Base-by-base conservation (phyloP, 2,797 vertebrate species). In the Garrulus glandarius region DNA sequence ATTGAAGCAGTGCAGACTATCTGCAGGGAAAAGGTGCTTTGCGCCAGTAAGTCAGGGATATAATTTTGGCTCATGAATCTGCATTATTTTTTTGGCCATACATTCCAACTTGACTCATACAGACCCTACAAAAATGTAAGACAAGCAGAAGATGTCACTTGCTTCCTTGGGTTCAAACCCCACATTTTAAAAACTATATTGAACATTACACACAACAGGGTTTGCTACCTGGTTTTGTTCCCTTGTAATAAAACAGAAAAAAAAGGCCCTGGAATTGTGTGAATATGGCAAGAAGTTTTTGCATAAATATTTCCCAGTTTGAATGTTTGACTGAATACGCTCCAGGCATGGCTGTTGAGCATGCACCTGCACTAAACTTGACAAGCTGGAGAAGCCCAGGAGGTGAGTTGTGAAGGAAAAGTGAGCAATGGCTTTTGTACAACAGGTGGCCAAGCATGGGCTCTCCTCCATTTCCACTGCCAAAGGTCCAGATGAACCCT, bases 361-460 rank as follows among this genome's bases (percentile, higher is more conserved):
- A 22, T 29, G 67, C 50, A 59, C 49, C 37, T 65, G 74, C 59
- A 55, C 39, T 47, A 21, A 71, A 67, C 23, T 22, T 88, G 75
- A 64, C 76, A 77, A 86, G 61, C 41, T 81, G 70, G 50, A 63
- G 67, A 82, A 93, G 43, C 55, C 41, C 23, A 84, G 70, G 36
- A 82, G 24, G 53, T 52, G 46, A 30, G 24, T 5, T 70, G 13
- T 27, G 60, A 52, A 77, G 74, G 47, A 82, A 84, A 81, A 65
- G n/a, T 1, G 9, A 87, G 37, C 44, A 56, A 21, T 68, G 65
- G 6, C 5, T 85, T 89, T 84, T 50, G 27, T 39, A 43, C 27
- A 61, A 7, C 27, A 39, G 0, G 0, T 32, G 32, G n/a, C 65
- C 27, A 27, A 78, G 27, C 10, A 11, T 0, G 0, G 32, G 11